Evolutionary conservation across 2,797 vertebrate genomes (phyloP).

Genomic region (Lophius americanus): DNA sequence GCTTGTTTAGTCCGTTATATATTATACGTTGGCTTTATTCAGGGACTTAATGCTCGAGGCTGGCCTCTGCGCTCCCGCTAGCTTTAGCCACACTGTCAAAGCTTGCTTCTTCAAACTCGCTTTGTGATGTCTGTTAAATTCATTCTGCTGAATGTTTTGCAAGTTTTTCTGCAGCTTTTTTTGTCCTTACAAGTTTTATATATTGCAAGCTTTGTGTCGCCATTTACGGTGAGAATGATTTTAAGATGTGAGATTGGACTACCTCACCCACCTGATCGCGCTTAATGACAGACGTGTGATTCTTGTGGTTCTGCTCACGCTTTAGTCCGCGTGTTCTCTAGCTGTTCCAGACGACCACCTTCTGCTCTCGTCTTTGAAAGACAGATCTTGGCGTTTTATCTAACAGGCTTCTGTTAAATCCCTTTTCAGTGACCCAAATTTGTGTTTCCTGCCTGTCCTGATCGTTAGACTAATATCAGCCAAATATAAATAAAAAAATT

Average conservation of each 20-base stretch:
- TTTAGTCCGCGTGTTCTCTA: not conserved
- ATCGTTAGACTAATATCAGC: conserved; percentile 6
- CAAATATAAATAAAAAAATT: not conserved
- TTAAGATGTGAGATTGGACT: not conserved
- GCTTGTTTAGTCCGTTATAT: no score
- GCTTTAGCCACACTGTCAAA: no score
- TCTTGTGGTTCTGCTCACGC: not conserved
- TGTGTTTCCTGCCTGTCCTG: not conserved
- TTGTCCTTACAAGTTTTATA: no score
- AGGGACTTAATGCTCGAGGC: no score
- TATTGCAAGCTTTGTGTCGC: no score
- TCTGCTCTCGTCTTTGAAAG: not conserved
- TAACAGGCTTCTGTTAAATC: not conserved
- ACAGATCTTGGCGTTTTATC: not conserved
- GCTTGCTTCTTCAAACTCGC: no score
- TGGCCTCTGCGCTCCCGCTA: no score
- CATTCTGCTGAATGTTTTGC: no score
- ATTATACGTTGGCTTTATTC: no score
- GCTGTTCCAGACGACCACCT: not conserved
- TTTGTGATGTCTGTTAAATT: no score
- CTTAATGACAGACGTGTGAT: not conserved
- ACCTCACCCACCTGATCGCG: not conserved
- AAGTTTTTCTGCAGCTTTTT: no score
- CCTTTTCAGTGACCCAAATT: not conserved
- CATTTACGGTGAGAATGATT: no score